These are phyloP conservation scores for Acanthococcus lagerstroemiae DNA, from an alignment of 2,888 invertebrate genomes.

Conservation along the genomic window DNA sequence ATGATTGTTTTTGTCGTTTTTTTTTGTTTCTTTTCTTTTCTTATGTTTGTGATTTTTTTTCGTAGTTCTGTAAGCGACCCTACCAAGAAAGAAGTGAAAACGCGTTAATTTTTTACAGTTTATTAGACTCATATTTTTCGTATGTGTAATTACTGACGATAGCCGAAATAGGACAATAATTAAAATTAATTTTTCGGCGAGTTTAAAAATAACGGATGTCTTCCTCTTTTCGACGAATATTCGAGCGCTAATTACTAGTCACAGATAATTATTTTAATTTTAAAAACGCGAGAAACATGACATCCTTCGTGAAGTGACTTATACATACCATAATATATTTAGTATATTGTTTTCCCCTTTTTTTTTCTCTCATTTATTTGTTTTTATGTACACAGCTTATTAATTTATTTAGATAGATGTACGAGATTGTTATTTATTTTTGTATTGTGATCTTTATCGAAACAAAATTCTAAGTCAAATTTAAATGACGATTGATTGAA, in stretches of 20 bases:
- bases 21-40: neutral
- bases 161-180: no score
- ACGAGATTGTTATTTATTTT: conserved; percentile 25
- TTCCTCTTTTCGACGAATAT: no score
- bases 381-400: conserved; percentile 24
- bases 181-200: no score
- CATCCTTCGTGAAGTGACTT: conserved; percentile 20
- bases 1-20: neutral
- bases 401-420: conserved; percentile 19
- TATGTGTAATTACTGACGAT: no score
- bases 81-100: no score
- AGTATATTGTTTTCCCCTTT: conserved; percentile 14
- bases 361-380: conserved; percentile 10
- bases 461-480: conserved; percentile 27
- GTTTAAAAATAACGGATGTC: no score
- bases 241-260: no score
- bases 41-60: neutral
- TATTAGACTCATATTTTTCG: no score
- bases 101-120: no score
- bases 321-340: conserved; percentile 20
- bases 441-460: conserved; percentile 26
- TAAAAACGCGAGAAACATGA: conserved; percentile 24
- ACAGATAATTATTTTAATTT: no score
- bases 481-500: conserved; percentile 23
- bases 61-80: no score